phyloP scores from a whole-genome alignment of 1,140 invertebrate genomes.

The Asbolus verrucosus region DNA sequence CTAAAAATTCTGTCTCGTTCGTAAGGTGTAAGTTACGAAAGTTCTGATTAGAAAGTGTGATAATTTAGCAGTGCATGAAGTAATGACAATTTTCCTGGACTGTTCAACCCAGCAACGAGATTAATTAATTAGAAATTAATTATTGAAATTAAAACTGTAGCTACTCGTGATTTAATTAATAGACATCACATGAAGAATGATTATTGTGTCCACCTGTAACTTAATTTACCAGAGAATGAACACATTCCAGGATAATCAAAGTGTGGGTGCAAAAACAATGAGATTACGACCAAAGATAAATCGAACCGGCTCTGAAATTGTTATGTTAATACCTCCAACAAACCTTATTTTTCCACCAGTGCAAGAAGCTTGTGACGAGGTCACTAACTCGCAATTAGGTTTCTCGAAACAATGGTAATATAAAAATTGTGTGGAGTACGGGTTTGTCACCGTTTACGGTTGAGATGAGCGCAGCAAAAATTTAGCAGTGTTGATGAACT shows the following conservation, averaged over 20 bases:
- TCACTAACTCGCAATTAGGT: slow-evolving; percentile 12
- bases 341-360: slow-evolving; percentile 3
- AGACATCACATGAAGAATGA: too few relatives aligned
- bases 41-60: slow-evolving; percentile 30
- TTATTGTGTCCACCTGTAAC: too few relatives aligned
- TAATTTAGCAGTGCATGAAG: slow-evolving; percentile 37
- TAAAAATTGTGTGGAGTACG: slow-evolving; percentile 21
- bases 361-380: slow-evolving; percentile 2
- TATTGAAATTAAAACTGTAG: not conserved
- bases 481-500: too few relatives aligned
- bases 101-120: too few relatives aligned
- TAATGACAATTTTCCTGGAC: too few relatives aligned
- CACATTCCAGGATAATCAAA: too few relatives aligned
- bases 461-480: slow-evolving; percentile 14
- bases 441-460: slow-evolving; percentile 29
- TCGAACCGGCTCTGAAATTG: too few relatives aligned
- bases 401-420: slow-evolving; percentile 17
- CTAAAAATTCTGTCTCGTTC: slow-evolving; percentile 9
- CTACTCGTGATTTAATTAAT: too few relatives aligned
- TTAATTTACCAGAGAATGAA: too few relatives aligned
- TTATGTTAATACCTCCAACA: too few relatives aligned
- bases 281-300: too few relatives aligned
- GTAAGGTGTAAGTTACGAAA: slow-evolving; percentile 7
- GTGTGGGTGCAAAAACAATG: too few relatives aligned
- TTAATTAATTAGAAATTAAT: slow-evolving; percentile 23